These are phyloP conservation scores for Drosophila ustulata DNA, from an alignment of 2,888 invertebrate species.

Conservation along the genomic window DNA sequence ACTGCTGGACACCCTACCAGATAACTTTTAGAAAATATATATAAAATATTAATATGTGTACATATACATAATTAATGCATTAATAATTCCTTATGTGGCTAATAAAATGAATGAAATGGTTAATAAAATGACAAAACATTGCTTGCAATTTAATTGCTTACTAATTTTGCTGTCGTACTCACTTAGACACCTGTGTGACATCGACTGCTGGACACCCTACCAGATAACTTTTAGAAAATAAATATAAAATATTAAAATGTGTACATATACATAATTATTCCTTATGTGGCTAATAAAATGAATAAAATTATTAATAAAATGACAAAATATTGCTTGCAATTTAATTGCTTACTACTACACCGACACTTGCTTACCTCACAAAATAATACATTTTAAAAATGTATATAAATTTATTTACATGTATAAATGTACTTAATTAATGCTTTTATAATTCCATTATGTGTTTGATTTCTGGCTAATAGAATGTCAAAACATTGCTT, in stretches of 20 bases:
- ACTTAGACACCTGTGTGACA: neutral
- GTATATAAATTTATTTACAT: too few relatives aligned
- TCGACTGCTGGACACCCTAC: constrained; percentile 14
- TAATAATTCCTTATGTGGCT: constrained; percentile 37
- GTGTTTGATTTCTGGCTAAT: constrained; percentile 59
- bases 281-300: too few relatives aligned
- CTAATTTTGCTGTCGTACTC: constrained; percentile 52
- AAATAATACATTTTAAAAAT: too few relatives aligned
- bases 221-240: too few relatives aligned
- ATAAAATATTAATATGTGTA: neutral
- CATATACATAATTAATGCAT: constrained; percentile 53
- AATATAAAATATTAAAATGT: neutral
- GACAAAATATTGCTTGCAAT: too few relatives aligned
- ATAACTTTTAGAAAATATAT: too few relatives aligned
- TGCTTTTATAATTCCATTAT: constrained; percentile 49
- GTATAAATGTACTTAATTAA: too few relatives aligned
- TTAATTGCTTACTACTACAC: too few relatives aligned
- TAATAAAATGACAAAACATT: too few relatives aligned
- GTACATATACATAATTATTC: constrained; percentile 48
- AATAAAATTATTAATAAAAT: neutral
- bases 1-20: constrained; percentile 6
- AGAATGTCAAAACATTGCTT: constrained; percentile 49
- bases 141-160: neutral
- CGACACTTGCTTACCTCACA: too few relatives aligned
- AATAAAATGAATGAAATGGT: too few relatives aligned